These are phyloP conservation scores for Myotis findleyi DNA, from an alignment of 2,797 vertebrate species.

Conservation along the genomic window DNA sequence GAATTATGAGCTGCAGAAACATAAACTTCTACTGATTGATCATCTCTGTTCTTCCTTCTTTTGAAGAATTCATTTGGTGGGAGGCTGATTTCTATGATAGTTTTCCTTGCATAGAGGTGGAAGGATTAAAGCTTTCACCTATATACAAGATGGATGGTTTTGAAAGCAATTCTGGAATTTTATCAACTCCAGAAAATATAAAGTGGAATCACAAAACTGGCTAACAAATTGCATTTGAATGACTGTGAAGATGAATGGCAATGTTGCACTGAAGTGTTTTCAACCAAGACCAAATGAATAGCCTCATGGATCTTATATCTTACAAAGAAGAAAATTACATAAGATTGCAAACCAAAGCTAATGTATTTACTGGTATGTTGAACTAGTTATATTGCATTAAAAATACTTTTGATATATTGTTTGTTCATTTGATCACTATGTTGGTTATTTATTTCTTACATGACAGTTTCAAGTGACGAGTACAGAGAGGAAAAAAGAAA, in stretches of 20 bases:
- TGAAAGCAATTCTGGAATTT: conserved; percentile 63
- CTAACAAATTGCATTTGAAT: conserved; percentile 58
- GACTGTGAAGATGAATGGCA: conserved; percentile 54
- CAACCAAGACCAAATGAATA: conserved; percentile 24
- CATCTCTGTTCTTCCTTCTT: not conserved
- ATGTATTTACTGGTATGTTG: not conserved
- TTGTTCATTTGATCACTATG: not conserved
- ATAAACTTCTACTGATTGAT: conserved; percentile 40
- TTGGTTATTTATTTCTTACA: not conserved
- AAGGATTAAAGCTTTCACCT: not conserved
- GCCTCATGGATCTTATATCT: not conserved
- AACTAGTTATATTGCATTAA: not conserved
- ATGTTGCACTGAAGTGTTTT: not conserved
- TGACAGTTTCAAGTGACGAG: not conserved
- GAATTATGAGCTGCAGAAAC: conserved; percentile 22
- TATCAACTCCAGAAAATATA: conserved; percentile 56
- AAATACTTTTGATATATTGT: not conserved
- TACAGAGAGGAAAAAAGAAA: not conserved
- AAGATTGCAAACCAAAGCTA: not conserved
- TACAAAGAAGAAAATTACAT: not conserved
- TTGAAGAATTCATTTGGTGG: not conserved
- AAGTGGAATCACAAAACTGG: conserved; percentile 51
- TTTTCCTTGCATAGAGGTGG: not conserved
- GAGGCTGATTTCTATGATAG: not conserved
- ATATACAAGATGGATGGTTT: not conserved